Evolutionary conservation across 2,113 vertebrate genomes (phyloP), one percentile per base, ranked within the genome.

Genomic region (Oryzias woworae): DNA sequence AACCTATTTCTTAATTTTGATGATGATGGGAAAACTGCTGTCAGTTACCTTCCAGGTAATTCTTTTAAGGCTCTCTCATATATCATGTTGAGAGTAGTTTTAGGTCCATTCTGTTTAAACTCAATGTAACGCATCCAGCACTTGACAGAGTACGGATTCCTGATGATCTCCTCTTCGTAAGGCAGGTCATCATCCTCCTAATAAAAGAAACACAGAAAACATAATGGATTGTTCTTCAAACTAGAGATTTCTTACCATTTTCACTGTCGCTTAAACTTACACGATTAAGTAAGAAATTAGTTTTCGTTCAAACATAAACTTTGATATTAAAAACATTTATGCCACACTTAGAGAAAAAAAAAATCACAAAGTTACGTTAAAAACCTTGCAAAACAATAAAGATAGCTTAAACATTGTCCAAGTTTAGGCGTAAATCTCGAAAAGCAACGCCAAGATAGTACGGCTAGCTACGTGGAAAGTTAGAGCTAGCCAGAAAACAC

Each of bases 91-190:
- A 97, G 91, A 20, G 86, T 90, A 5, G 93, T 77, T 64, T 91
- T 94, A 0, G 88, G 70, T 18, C 85, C 92, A 1, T 90, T 94
- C 63, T 95, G 94, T 48, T 96, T 96, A 80, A 93, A 94, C 46
- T 97, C 95, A 1, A 96, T 93, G 77, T 97, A 96, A 12, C 95
- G 93, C 82, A 96, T 93, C 95, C 95, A 96, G 77, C 95, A 97
- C 64, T 96, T 96, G 59, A 97, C 95, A 0, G 95, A 97, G 69
- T 95, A 97, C 0, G 95, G 95, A 78, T 96, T 96, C 47, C 95
- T 89, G 83, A 96, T 94, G 47, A 97, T 97, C 80, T 97, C 95
- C 72, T 97, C 95, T 81, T 97, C 95, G 7, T 96, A 96, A 2
- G 95, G 94, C 14, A 97, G 84, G 75, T 97, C 95, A 79, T 96